phyloP scores from a whole-genome alignment of 2,888 invertebrate genomes.

The Noctua pronuba region DNA sequence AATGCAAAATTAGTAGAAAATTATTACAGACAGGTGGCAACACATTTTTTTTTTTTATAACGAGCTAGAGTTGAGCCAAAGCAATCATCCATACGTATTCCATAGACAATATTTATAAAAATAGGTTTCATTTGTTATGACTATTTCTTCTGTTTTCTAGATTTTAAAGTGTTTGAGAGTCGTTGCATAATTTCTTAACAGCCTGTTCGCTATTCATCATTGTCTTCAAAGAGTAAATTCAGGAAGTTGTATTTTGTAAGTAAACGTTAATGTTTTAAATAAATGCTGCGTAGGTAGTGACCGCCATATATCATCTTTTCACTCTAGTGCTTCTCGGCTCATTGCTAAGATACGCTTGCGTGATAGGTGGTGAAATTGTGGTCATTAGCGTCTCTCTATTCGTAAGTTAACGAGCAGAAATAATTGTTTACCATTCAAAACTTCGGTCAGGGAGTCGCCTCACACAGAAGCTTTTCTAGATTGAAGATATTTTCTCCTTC shows the following conservation, averaged over 20 bases:
- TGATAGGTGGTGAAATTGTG: neutral
- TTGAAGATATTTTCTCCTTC: too few relatives aligned
- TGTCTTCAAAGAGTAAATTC: conserved; percentile 48
- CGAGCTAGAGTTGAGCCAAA: conserved; percentile 40
- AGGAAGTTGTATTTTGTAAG: conserved; percentile 48
- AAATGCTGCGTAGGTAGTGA: conserved; percentile 11
- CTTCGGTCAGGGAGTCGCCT: too few relatives aligned
- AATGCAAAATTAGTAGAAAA: conserved; percentile 56
- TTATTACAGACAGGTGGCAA: conserved; percentile 58
- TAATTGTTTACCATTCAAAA: neutral
- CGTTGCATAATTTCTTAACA: conserved; percentile 24
- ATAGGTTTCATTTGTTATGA: conserved; percentile 42
- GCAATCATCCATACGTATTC: conserved; percentile 11
- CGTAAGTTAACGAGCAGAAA: neutral
- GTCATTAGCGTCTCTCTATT: conserved; percentile 8
- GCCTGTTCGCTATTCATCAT: conserved; percentile 44
- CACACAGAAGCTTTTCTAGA: too few relatives aligned
- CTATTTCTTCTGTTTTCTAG: conserved; percentile 29
- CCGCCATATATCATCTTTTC: conserved; percentile 29
- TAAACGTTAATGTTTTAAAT: conserved; percentile 25
- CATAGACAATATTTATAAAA: conserved; percentile 32
- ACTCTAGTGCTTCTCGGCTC: conserved; percentile 9
- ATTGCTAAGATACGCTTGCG: conserved; percentile 2
- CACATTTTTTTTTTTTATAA: conserved; percentile 21
- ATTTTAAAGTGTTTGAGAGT: conserved; percentile 20